These are phyloP conservation scores for Falcunculus frontatus DNA, from an alignment of 2,113 vertebrate genomes.

Conservation along the genomic window DNA sequence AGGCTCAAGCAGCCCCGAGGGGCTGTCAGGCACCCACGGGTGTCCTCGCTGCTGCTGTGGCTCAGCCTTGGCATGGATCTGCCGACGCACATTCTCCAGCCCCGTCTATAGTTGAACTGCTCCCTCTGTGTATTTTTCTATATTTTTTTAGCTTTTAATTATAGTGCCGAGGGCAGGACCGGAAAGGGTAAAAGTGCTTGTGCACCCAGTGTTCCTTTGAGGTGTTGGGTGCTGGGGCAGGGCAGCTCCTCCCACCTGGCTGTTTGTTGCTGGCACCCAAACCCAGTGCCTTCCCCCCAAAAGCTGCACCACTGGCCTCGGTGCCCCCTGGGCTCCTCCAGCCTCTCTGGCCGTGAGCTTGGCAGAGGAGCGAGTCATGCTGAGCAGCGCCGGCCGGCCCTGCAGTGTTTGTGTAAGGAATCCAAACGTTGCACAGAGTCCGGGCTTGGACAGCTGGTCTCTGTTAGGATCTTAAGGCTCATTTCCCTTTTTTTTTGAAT, in stretches of 20 bases:
- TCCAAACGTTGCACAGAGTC: conserved; percentile 59
- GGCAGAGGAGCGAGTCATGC: background rate
- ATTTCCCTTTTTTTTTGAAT: conserved; percentile 62
- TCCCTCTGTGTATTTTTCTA: background rate
- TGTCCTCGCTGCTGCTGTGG: background rate
- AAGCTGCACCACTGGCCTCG: accelerated
- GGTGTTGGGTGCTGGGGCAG: conserved; percentile 9
- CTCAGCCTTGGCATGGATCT: background rate
- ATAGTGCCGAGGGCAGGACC: background rate
- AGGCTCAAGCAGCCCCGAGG: background rate
- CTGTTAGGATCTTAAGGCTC: conserved; percentile 51
- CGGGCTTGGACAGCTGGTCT: conserved; percentile 68
- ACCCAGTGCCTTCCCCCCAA: accelerated
- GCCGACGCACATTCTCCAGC: background rate
- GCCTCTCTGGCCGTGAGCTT: background rate
- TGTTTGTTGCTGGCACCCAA: accelerated
- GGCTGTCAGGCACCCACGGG: background rate
- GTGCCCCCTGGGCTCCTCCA: background rate
- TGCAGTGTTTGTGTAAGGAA: conserved; percentile 66
- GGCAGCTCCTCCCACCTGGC: background rate
- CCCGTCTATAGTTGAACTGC: background rate
- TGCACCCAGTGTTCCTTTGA: background rate
- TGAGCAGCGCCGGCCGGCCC: background rate
- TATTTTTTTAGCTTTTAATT: conserved; percentile 31
- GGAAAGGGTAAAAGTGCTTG: background rate